Base-by-base conservation (phyloP, 2,113 vertebrate genomes). In the Cyprinodon variegatus region DNA sequence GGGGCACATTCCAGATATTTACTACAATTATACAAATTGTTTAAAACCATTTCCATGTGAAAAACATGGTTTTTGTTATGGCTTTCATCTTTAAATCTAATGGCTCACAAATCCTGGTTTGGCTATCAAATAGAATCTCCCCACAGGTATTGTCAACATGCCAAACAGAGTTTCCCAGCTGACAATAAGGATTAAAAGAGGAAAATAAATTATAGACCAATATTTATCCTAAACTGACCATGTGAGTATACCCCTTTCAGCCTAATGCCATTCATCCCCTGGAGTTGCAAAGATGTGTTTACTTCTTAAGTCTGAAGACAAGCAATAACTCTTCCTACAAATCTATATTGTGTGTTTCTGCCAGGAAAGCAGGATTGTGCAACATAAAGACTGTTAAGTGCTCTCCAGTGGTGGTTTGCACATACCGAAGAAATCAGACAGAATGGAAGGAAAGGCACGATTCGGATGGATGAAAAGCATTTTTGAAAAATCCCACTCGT, bases 181-280 rank as follows among this genome's bases (percentile, higher is more conserved):
- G 37, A 59, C 62, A 43, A 65, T 70, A 50, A 62, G 11, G 39
- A 64, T 53, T 12, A 48, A 17, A 11, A 50, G 57, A 80, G 43
- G 65, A 67, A 36, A 70, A 50, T 17, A 4, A 74, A 61, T 76
- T 48, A 7, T 4, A 3, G 10, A 14, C n/a, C 3, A 36, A 60
- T 39, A 62, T 13, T 69, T n/a, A n/a, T 46, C 37, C 10, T 29
- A 41, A 61, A 45, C 11, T 14, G 4, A 14, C 20, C 15, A 0
- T 20, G 15, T 65, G 15, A 15, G 4, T 41, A 41, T 41, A 9
- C 41, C 41, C 41, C 48, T 43, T 77, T 8, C 12, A 53, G 50
- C 65, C 10, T 40, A 48, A 14, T 43, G 50, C 53, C 62, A 73
- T 68, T 66, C 79, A 79, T 79, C 13, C 64, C 17, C 37, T 46